Base-by-base conservation (phyloP, 2,888 invertebrate species). In the Lithosia quadra region DNA sequence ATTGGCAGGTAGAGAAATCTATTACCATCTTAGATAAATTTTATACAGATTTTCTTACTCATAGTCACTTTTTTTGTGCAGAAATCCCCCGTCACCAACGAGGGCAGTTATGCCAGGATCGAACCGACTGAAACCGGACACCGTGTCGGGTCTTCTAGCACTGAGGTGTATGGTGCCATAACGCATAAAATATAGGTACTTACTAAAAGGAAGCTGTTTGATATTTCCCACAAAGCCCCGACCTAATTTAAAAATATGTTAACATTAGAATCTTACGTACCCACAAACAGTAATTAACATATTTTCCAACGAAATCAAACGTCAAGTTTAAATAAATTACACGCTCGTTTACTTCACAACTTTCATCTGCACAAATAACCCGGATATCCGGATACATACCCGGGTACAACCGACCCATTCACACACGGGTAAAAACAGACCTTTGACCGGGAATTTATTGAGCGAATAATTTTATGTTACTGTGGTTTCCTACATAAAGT, bases 301-400 rank as follows among this genome's bases (percentile, higher is more conserved):
- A 82, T 74, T 80, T 81, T 74, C 71, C 70, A 64, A 64, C 66
- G 59, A 71, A 74, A 82, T 78, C 79, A 77, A 79, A 83, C 71
- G 72, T 69, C 55, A 68, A 68, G 72, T 74, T 69, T 78, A 83
- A 79, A 77, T 76, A 76, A 82, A 83, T 81, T 82, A 76, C 68
- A 65, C 75, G 71, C 75, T 75, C 82, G 78, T 82, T 83, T 80
- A 77, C 75, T 72, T 80, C 75, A 71, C 73, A 80, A 80, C 76
- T 78, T 72, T 73, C 68, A 72, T 78, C 73, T 80, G 73, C 66
- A 73, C 74, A 80, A 80, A 83, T 72, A 82, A 71, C 66, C 69
- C 60, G 75, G 74, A 71, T 58, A 61, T 71, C 61, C 70, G 64
- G 64, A 56, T 55, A 53, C 57, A 57, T 67, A 69, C 63, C 65